Evolutionary conservation across 37 sponge, comb jelly and placozoan species (phyloP).

Genomic region (Cladorhizidae sp.): DNA sequence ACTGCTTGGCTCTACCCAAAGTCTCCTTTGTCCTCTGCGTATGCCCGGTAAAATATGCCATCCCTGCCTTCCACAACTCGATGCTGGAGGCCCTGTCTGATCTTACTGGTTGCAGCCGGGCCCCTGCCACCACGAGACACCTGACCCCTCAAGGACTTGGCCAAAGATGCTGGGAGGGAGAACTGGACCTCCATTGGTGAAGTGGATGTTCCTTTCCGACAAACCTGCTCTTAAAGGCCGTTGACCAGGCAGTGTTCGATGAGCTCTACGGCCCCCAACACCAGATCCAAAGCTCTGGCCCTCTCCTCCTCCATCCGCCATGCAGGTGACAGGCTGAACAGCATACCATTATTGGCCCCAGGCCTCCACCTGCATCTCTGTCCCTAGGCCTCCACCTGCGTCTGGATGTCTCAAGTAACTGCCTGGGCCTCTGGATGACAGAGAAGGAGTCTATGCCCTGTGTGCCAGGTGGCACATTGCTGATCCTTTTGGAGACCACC

Average conservation of each 20-base stretch:
- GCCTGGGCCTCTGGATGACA: not conserved
- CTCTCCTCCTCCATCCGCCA: not conserved
- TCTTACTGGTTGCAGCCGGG: not conserved
- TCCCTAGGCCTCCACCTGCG: slow-evolving; percentile 8
- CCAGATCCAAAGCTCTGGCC: not conserved
- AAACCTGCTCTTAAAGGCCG: no score
- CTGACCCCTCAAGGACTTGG: no score
- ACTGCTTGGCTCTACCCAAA: no score
- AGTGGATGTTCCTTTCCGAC: no score
- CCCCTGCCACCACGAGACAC: not conserved
- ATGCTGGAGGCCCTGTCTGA: not conserved
- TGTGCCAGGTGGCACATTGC: not conserved
- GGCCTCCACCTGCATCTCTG: slow-evolving; percentile 4
- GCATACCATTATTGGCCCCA: not conserved
- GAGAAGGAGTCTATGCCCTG: not conserved
- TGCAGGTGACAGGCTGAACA: not conserved
- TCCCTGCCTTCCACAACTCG: not conserved
- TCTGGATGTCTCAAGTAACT: slow-evolving; percentile 18
- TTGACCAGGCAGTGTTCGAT: no score
- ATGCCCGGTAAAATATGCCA: no score
- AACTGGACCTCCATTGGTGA: no score
- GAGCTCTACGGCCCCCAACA: no score
- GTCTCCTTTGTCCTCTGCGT: no score
- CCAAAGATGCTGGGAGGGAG: no score
- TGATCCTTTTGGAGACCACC: slow-evolving; percentile 31